Evolutionary conservation across 2,797 vertebrate genomes (phyloP).

Genomic region (Amphiprion clarkii): DNA sequence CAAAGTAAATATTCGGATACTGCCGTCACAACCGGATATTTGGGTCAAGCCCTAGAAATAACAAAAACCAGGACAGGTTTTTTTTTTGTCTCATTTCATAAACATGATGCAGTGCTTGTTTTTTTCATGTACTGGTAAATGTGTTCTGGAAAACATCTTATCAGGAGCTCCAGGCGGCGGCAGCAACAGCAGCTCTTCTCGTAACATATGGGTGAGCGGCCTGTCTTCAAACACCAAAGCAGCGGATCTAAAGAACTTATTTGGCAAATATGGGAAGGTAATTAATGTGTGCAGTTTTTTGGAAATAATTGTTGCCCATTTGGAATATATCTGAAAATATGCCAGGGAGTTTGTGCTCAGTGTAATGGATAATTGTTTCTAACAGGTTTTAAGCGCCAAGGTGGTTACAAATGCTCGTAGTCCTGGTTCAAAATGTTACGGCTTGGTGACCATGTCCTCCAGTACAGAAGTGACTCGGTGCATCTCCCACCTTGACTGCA

Average conservation of each 20-base stretch:
- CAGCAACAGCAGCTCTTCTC: conserved; percentile 90
- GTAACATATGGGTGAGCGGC: conserved; percentile 98
- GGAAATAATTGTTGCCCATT: background rate
- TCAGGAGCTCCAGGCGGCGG: conserved; percentile 83
- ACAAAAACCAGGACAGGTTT: background rate
- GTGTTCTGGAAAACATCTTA: conserved; percentile 10
- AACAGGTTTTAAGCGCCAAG: conserved; percentile 96
- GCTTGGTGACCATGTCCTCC: conserved; percentile 97
- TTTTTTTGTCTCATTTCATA: background rate
- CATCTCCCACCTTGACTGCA: conserved; percentile 94
- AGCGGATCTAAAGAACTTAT: conserved; percentile 98
- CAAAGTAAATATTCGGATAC: too few species aligned
- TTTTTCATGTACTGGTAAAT: background rate
- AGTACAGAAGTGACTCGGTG: conserved; percentile 94
- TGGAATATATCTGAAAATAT: background rate
- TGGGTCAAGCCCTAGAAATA: too few species aligned
- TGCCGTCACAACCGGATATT: too few species aligned
- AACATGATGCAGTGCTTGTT: background rate
- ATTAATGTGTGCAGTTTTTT: accelerated
- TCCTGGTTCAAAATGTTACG: conserved; percentile 97
- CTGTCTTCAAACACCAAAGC: conserved; percentile 98
- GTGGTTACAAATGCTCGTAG: conserved; percentile 98
- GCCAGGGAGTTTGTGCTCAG: background rate
- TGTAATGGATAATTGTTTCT: background rate
- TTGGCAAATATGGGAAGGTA: conserved; percentile 99